Conservation (phyloP, 2,113 vertebrate genomes). For the Chlorodrepanis virens region DNA sequence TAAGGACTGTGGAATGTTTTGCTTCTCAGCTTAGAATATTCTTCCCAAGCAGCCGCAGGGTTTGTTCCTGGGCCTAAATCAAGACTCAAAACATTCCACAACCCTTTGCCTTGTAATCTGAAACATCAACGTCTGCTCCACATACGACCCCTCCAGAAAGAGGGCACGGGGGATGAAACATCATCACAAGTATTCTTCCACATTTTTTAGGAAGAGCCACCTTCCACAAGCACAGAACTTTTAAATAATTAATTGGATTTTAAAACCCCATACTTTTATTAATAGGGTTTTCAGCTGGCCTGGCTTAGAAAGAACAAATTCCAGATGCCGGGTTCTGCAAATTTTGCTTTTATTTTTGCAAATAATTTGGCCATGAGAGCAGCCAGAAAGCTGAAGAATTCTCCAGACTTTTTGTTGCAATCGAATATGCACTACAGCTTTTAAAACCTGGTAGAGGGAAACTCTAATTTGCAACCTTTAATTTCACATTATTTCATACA, state of each 20-base stretch:
- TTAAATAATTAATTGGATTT: not conserved
- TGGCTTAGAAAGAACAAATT: not conserved
- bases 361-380: not conserved
- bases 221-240: not conserved
- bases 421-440: not conserved
- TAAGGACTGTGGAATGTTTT: conserved; percentile 41
- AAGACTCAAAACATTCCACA: conserved; percentile 54
- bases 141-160: not conserved
- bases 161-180: not conserved
- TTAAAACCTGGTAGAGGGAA: not conserved
- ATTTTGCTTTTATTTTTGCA: not conserved
- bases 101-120: conserved; percentile 8
- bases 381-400: not conserved
- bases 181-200: not conserved
- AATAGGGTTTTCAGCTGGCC: not conserved
- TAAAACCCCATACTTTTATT: fast-evolving
- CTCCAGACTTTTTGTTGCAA: not conserved
- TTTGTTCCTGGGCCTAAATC: conserved; percentile 42
- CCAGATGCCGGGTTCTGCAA: not conserved
- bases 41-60: conserved; percentile 37
- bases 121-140: not conserved
- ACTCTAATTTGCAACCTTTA: not conserved
- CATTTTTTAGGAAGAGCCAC: not conserved
- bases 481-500: not conserved
- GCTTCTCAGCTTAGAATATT: conserved; percentile 58